Base-by-base conservation (phyloP, 2,113 vertebrate species). In the Phaetusa simplex region DNA sequence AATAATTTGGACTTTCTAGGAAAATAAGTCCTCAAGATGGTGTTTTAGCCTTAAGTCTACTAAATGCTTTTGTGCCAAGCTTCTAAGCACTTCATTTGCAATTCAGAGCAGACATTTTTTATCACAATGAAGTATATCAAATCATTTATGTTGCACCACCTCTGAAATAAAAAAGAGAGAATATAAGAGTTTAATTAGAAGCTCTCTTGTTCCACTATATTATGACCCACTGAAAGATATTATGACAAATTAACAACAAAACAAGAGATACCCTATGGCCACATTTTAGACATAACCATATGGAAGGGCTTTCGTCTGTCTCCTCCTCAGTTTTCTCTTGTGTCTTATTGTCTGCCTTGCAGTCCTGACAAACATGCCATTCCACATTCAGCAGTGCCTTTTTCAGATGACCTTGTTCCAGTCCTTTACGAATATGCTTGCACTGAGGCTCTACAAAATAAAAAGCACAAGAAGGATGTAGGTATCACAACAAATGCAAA, bases 281-380 rank as follows among this genome's bases (percentile, higher is more conserved):
- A 93, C 99, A 99, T 98, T 99, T 99, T 87, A 99, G 98, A 98
- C 99, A 99, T 88, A 99, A 97, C 99, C 99, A 99, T 94, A 99
- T 80, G 1, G 96, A 90, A 56, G 96, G 93, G 36, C 94, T 84
- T 93, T 98, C 98, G 24, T 95, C 97, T 18, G 74, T 42, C 56
- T 98, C 98, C 32, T 97, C 92, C 49, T 98, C 97, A 52, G 97
- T 66, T 56, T 97, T 96, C 85, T 96, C 95, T 85, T 90, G 97
- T 70, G 90, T 64, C 91, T 97, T 98, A 69, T 94, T 97, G 87
- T 98, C 96, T 21, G 78, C 97, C 77, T 98, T 98, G 95, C 99
- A 99, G 76, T 99, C 99, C 97, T 99, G 99, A 88, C 99, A 99
- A 78, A 97, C 86, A 8, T 92, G 97, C 98, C 98, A 99, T 14